phyloP scores from a whole-genome alignment of 2,113 vertebrate species.

The Triplophysa siluroides region DNA sequence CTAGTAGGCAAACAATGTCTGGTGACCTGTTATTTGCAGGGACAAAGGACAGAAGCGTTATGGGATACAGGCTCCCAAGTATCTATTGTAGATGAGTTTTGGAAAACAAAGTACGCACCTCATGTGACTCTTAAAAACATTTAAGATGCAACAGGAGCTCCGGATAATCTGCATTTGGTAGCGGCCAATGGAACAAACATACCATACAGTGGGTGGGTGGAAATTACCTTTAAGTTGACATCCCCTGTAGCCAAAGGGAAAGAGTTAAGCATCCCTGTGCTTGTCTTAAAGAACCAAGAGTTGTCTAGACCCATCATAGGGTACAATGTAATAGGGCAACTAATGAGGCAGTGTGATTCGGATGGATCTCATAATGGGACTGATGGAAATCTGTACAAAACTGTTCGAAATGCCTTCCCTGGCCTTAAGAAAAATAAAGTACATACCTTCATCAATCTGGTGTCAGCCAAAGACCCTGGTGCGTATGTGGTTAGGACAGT shows the following conservation, averaged over 20 bases:
- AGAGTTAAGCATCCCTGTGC: slow-evolving; percentile 7
- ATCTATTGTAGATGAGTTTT: slow-evolving; percentile 45
- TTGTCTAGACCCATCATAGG: background rate
- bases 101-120: slow-evolving; percentile 37
- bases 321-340: background rate
- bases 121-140: background rate
- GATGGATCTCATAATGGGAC: background rate
- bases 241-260: background rate
- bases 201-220: slow-evolving; percentile 3
- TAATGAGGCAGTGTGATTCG: background rate
- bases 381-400: background rate
- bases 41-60: too few species aligned
- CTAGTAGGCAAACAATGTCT: too few species aligned
- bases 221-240: background rate
- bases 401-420: background rate
- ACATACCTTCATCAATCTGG: background rate
- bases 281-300: too few species aligned
- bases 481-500: too few species aligned
- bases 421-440: background rate
- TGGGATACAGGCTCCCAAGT: slow-evolving; percentile 22
- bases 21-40: too few species aligned
- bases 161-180: background rate
- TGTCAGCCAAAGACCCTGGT: background rate
- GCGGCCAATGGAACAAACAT: background rate
- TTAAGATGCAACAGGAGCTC: background rate